These are phyloP conservation scores for Aratinga solstitialis DNA, from an alignment of 2,797 vertebrate species.

Conservation along the genomic window DNA sequence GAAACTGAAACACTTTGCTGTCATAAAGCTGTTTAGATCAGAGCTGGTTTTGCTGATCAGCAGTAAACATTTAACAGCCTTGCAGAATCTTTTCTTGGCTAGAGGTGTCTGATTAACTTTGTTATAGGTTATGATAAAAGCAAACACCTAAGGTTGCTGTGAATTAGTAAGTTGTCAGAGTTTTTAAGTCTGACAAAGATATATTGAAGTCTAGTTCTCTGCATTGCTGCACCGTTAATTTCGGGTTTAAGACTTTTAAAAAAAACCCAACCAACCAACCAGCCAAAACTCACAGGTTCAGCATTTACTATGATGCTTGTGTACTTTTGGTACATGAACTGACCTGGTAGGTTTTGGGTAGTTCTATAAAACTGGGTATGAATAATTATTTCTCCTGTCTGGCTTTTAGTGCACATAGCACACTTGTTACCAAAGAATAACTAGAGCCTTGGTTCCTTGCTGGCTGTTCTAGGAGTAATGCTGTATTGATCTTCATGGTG, in stretches of 20 bases:
- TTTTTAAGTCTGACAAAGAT: slow-evolving; percentile 20
- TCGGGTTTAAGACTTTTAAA: not conserved
- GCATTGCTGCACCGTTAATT: slow-evolving; percentile 2
- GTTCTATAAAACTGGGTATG: not conserved
- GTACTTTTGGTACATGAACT: accelerated
- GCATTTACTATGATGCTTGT: not conserved
- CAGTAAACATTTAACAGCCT: not conserved
- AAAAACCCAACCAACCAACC: not conserved
- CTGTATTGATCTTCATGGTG: not conserved
- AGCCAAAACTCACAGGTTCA: not conserved
- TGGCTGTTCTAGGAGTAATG: not conserved
- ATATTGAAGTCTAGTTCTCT: not conserved
- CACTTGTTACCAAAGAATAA: not conserved
- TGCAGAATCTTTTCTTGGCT: not conserved
- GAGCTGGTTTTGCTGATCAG: not conserved
- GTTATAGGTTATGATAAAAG: slow-evolving; percentile 30
- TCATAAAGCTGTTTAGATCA: not conserved
- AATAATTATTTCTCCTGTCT: not conserved
- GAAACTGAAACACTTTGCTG: not conserved
- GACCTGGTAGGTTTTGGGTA: not conserved
- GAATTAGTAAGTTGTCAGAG: slow-evolving; percentile 33
- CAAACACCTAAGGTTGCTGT: slow-evolving; percentile 27
- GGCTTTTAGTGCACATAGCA: not conserved
- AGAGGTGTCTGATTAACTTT: slow-evolving; percentile 43
- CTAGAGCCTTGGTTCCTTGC: not conserved